A percentile compares a stretch with the other conserved stretches of the same genome.
Evolutionary conservation across 2,797 vertebrate genomes (phyloP).

Genomic region (Hipposideros larvatus): DNA sequence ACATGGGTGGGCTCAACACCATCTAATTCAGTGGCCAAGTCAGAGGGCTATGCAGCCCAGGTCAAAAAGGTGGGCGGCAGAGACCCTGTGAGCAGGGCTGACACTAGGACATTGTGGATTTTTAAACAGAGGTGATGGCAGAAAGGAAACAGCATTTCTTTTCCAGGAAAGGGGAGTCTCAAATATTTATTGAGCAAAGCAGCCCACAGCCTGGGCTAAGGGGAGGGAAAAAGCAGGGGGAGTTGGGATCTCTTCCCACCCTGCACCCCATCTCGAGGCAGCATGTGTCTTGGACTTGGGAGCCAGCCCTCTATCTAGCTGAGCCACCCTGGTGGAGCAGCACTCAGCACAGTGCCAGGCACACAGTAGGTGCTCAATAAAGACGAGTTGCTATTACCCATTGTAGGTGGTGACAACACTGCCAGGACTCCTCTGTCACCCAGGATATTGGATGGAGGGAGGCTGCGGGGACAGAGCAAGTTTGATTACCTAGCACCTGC

Average conservation of each 20-base stretch:
- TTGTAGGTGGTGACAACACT: not conserved
- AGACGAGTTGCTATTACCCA: not conserved
- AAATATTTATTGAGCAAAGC: not conserved
- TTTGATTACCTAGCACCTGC: not conserved
- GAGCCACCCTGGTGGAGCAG: not conserved
- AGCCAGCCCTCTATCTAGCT: not conserved
- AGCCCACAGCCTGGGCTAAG: not conserved
- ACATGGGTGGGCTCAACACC: too few species aligned
- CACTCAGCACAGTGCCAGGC: not conserved
- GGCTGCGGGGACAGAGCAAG: not conserved
- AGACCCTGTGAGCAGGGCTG: not conserved
- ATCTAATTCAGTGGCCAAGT: not conserved
- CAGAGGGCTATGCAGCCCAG: not conserved
- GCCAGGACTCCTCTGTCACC: not conserved
- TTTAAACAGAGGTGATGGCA: not conserved
- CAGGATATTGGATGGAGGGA: not conserved
- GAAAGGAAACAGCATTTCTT: not conserved
- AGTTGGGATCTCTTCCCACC: not conserved
- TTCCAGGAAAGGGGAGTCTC: not conserved
- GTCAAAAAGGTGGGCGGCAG: not conserved
- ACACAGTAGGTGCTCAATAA: not conserved
- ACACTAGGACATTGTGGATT: not conserved
- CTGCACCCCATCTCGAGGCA: not conserved
- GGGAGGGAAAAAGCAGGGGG: not conserved
- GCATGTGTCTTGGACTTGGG: not conserved